Evolutionary conservation across 1,140 invertebrate genomes (phyloP).

Genomic region (Halyomorpha halys): DNA sequence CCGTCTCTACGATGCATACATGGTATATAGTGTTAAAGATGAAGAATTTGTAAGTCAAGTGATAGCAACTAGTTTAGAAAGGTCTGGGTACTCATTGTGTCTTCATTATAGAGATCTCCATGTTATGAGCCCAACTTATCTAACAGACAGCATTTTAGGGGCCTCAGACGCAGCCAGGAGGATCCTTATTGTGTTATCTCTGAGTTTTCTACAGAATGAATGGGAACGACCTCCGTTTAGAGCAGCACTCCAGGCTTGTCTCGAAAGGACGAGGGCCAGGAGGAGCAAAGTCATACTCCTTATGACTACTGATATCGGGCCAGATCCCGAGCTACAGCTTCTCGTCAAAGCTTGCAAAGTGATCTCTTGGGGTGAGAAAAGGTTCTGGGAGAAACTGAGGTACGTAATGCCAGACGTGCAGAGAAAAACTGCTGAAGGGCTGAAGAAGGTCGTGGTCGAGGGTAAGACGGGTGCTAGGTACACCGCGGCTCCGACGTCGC

Average conservation of each 20-base stretch:
- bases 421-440: slow-evolving; percentile 22
- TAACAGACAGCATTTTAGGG: slow-evolving; percentile 62
- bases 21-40: slow-evolving; percentile 78
- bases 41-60: slow-evolving; percentile 66
- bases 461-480: slow-evolving; percentile 40
- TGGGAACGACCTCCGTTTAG: slow-evolving; percentile 62
- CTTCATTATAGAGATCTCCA: slow-evolving; percentile 64
- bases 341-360: slow-evolving; percentile 74
- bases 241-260: slow-evolving; percentile 50
- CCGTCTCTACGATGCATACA: slow-evolving; percentile 73
- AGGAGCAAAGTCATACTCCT: slow-evolving; percentile 65
- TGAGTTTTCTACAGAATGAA: slow-evolving; percentile 60
- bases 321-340: slow-evolving; percentile 71
- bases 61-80: slow-evolving; percentile 67
- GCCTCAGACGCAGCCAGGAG: slow-evolving; percentile 62
- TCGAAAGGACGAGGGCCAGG: slow-evolving; percentile 41
- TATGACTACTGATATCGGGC: slow-evolving; percentile 51
- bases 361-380: slow-evolving; percentile 72
- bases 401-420: slow-evolving; percentile 72
- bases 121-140: slow-evolving; percentile 47
- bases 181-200: slow-evolving; percentile 61
- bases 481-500: slow-evolving; percentile 45
- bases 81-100: slow-evolving; percentile 57
- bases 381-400: slow-evolving; percentile 81
- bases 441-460: slow-evolving; percentile 34